Percentiles rank a stretch among this genome's conserved stretches.
Conservation (phyloP, 2,113 vertebrate species). For the Calypte anna region DNA sequence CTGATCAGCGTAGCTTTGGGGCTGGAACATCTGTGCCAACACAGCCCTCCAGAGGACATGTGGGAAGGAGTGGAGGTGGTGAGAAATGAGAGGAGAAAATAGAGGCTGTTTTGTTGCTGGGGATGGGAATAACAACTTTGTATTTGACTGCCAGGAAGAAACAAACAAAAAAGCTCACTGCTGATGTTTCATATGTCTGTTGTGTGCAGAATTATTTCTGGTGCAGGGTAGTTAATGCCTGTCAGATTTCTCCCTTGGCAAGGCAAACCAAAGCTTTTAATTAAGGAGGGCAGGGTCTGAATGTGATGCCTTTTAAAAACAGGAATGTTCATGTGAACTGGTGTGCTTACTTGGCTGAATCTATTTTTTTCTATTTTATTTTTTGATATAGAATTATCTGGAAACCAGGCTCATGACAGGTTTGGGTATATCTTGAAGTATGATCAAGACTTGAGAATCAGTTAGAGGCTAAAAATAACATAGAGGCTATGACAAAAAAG, state of each 20-base stretch:
- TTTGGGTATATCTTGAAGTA: background rate
- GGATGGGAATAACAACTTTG: background rate
- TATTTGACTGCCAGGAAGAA: slow-evolving; percentile 77
- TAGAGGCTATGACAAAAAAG: background rate
- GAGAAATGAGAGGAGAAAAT: background rate
- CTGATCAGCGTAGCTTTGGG: background rate
- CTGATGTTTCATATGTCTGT: background rate
- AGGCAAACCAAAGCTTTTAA: slow-evolving; percentile 43
- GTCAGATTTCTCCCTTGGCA: slow-evolving; percentile 23
- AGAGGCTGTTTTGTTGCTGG: background rate
- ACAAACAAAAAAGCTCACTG: background rate
- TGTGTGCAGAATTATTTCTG: slow-evolving; percentile 18
- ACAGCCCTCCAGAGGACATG: fast-evolving
- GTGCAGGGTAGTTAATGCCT: background rate
- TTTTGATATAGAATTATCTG: background rate
- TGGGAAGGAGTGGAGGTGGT: background rate
- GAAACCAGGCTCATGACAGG: background rate
- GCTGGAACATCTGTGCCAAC: slow-evolving; percentile 1
- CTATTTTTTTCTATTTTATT: background rate
- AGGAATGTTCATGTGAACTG: background rate
- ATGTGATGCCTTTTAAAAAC: slow-evolving; percentile 14
- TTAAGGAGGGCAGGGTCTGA: slow-evolving; percentile 14
- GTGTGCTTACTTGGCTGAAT: background rate
- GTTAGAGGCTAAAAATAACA: background rate
- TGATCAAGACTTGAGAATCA: background rate